Base-by-base conservation (phyloP, 2,888 invertebrate genomes). In the Chydorus sphaericus region DNA sequence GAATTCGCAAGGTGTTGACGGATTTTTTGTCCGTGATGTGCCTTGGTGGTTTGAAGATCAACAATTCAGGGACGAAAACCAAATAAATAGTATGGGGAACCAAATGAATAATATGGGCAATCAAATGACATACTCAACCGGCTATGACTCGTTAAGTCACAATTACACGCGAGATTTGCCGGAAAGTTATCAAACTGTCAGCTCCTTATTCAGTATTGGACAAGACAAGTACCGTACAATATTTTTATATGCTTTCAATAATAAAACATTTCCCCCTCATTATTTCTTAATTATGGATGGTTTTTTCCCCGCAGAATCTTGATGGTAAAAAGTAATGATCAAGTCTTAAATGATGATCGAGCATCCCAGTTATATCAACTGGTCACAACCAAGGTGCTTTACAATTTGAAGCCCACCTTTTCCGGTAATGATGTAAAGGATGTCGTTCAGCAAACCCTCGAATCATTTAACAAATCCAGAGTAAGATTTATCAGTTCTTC, bases 1-100 rank as follows among this genome's bases (percentile, higher is more conserved):
- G 79, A 66, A 91, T 60, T 71, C 77, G 4, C 73, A 80, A 3
- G 93, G 92, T 0, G 82, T 88, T 0, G 79, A 77, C 60, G 96
- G 96, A 3, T 80, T 96, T 64, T 80, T 89, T 65, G 75, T 93
- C 20, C 74, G 73, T 44, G 78, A 82, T 55, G 81, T 78, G 0
- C 80, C 81, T 0, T 76, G 77, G 62, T 11, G 78, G 78, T 59
- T 59, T 29, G 63, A 63, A 48, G 59, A 60, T 49, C 58, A 58
- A 31, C 11, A 56, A 23, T 59, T 61, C 14, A 55, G 56, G 49
- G 71, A 79, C 58, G 81, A 83, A 61, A 63, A n/a, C 10, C 44
- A 44, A 16, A 5, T 26, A 6, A 14, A 28, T 23, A 23, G 2
- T 6, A 14, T 28, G 26, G 14, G 14, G 3, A 28, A 44, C 10